Evolutionary conservation across 1,140 invertebrate genomes (phyloP).

Genomic region (Drosophila watanabei): DNA sequence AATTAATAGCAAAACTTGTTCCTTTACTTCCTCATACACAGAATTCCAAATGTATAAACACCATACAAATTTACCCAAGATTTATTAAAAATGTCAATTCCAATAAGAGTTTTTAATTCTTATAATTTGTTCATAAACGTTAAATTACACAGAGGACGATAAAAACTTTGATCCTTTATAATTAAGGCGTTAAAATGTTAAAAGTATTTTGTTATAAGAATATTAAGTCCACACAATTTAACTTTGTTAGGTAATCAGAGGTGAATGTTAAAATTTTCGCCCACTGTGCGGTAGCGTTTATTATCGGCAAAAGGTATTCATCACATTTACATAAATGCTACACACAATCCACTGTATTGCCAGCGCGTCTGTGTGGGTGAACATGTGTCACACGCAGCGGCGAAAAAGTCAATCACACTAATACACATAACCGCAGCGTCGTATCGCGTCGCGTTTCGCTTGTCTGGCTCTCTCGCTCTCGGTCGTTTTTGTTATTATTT

Average conservation of each 20-base stretch:
- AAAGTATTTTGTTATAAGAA: neutral
- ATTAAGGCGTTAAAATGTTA: neutral
- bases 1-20: neutral
- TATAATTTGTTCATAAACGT: neutral
- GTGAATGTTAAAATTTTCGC: too few species aligned
- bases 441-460: neutral
- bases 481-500: slow-evolving; percentile 27
- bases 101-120: neutral
- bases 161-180: neutral
- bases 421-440: slow-evolving; percentile 13
- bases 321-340: slow-evolving; percentile 42
- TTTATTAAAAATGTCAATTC: neutral
- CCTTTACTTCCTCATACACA: neutral
- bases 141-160: neutral
- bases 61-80: too few species aligned
- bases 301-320: slow-evolving; percentile 45
- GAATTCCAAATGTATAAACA: too few species aligned
- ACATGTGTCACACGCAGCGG: slow-evolving; percentile 66
- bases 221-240: too few species aligned
- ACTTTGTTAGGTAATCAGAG: slow-evolving; percentile 11
- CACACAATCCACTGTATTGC: slow-evolving; percentile 17
- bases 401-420: slow-evolving; percentile 64
- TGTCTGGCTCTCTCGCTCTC: slow-evolving; percentile 7
- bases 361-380: slow-evolving; percentile 23
- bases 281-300: slow-evolving; percentile 32